phyloP scores from a whole-genome alignment of 2,888 invertebrate genomes.

The Melanchra persicariae region DNA sequence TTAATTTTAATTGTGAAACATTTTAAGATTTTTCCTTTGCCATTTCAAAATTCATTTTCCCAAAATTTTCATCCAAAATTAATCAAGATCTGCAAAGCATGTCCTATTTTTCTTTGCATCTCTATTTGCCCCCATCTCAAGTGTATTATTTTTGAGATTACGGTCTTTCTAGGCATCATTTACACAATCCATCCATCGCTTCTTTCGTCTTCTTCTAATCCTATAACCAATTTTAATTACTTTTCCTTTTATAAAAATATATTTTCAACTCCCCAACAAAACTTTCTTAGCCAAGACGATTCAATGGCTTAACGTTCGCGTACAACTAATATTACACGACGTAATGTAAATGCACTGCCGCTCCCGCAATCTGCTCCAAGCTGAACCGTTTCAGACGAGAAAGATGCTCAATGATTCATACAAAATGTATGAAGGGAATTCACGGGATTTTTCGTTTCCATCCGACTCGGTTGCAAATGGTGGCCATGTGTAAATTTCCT shows the following conservation, averaged over 20 bases:
- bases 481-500: constrained; percentile 42
- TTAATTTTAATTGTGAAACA: no score
- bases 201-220: no score
- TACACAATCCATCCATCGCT: no score
- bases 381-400: constrained; percentile 36
- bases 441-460: constrained; percentile 64
- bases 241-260: not conserved
- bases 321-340: constrained; percentile 28
- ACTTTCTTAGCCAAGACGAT: not conserved
- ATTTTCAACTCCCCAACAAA: not conserved
- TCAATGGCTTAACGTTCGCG: constrained; percentile 15
- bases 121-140: no score
- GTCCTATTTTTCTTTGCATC: no score
- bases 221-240: no score
- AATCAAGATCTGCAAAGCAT: no score
- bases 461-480: constrained; percentile 39
- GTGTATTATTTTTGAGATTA: no score
- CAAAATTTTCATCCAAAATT: no score
- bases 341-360: constrained; percentile 44
- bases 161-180: no score
- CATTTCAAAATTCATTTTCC: no score
- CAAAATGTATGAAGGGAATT: constrained; percentile 67
- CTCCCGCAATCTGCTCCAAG: constrained; percentile 54
- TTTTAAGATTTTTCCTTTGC: no score
- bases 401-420: constrained; percentile 66